These are phyloP conservation scores for Hemiprocne comata DNA, from an alignment of 2,113 vertebrate genomes.

Conservation along the genomic window DNA sequence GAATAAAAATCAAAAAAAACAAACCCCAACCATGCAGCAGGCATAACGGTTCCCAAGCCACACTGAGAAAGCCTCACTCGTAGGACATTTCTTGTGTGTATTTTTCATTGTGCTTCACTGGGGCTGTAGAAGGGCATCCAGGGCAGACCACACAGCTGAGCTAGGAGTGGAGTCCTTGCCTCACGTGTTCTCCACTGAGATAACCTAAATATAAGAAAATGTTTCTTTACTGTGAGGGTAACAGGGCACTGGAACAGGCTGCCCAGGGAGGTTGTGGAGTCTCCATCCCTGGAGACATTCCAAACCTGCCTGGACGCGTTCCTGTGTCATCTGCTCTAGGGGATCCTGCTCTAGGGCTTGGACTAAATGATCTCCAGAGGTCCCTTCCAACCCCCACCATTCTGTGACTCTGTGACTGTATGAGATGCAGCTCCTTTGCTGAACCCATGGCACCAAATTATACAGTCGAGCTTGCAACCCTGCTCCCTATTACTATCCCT, in stretches of 20 bases:
- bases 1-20: background rate
- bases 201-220: too few relatives aligned
- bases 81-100: fast-evolving
- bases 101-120: background rate
- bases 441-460: background rate
- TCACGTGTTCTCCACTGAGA: fast-evolving
- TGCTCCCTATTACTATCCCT: background rate
- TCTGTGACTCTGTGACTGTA: too few relatives aligned
- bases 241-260: too few relatives aligned
- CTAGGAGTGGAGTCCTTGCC: background rate
- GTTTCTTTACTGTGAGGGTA: too few relatives aligned
- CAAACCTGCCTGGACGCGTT: too few relatives aligned
- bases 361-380: too few relatives aligned
- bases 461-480: background rate
- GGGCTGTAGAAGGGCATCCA: background rate
- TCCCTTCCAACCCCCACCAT: too few relatives aligned
- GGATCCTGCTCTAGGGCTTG: too few relatives aligned
- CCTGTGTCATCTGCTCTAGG: too few relatives aligned
- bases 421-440: too few relatives aligned
- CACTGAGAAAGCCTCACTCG: background rate
- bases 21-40: background rate
- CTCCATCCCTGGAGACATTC: too few relatives aligned
- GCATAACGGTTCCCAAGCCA: background rate
- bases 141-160: background rate
- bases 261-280: too few relatives aligned